Conservation (phyloP, 2,888 invertebrate genomes). For the Eilema depressum region DNA sequence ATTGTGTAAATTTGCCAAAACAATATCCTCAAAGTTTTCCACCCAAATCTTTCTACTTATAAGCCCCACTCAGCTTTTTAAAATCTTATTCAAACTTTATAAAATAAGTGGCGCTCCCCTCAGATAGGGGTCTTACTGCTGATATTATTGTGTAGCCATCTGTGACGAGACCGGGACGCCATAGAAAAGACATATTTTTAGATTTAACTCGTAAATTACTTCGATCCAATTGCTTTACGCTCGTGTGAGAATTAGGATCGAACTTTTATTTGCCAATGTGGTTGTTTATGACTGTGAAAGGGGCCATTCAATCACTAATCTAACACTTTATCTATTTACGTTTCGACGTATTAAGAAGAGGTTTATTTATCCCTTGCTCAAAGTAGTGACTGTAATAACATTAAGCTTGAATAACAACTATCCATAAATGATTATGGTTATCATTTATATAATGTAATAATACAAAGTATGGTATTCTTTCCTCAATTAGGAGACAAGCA, state of each 20-base stretch:
- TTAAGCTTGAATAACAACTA: neutral
- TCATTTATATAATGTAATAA: conserved; percentile 1
- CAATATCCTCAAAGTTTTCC: conserved; percentile 64
- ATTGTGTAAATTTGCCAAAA: conserved; percentile 62
- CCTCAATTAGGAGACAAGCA: conserved; percentile 5
- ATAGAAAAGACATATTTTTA: conserved; percentile 86
- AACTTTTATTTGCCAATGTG: conserved; percentile 78
- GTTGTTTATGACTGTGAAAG: conserved; percentile 68
- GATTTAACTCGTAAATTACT: conserved; percentile 86
- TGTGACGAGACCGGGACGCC: conserved; percentile 80
- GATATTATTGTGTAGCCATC: conserved; percentile 86
- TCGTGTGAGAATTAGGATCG: conserved; percentile 81
- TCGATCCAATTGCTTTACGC: conserved; percentile 84
- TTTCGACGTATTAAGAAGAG: conserved; percentile 21
- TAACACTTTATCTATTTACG: conserved; percentile 36
- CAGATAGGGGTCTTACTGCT: conserved; percentile 68
- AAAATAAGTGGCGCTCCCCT: conserved; percentile 82
- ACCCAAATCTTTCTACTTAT: conserved; percentile 66
- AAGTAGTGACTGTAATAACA: neutral
- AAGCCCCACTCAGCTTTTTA: conserved; percentile 79
- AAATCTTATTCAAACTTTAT: conserved; percentile 87
- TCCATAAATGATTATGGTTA: neutral
- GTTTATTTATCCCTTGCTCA: conserved; percentile 11
- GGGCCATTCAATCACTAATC: conserved; percentile 38
- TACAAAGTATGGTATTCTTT: neutral